Percentiles rank a stretch among this genome's conserved stretches.
phyloP scores from a whole-genome alignment of 2,888 invertebrate genomes.

The Pristionchus entomophagus region DNA sequence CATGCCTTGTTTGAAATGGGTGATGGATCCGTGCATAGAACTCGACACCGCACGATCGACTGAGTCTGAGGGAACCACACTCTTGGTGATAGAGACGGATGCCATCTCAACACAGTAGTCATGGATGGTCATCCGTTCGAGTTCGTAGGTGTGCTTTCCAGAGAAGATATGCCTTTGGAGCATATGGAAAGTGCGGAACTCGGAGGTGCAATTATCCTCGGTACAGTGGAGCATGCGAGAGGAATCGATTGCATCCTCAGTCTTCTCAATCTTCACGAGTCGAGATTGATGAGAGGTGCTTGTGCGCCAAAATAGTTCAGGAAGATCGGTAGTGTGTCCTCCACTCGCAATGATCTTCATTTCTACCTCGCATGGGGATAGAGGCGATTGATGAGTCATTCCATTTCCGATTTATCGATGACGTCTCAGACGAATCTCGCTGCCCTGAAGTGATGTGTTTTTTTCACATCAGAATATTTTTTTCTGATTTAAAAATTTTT shows the following conservation, averaged over 20 bases:
- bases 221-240: background rate
- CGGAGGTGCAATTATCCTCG: background rate
- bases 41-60: no score
- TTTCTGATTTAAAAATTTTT: no score
- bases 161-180: background rate
- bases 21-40: no score
- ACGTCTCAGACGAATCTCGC: background rate
- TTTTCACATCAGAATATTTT: no score
- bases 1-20: no score
- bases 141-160: background rate
- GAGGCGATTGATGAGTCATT: background rate
- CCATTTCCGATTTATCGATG: constrained; percentile 2
- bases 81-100: no score
- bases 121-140: background rate
- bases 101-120: background rate
- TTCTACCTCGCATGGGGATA: background rate
- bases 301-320: background rate
- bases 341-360: background rate
- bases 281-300: background rate
- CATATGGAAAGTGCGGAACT: background rate
- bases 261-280: no score
- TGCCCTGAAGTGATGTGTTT: background rate
- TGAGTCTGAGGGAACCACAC: no score
- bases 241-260: no score
- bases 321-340: background rate